Percentiles rank a stretch among this genome's conserved stretches.
Evolutionary conservation across 2,113 vertebrate species (phyloP).

Genomic region (Amblyornis subalaris): DNA sequence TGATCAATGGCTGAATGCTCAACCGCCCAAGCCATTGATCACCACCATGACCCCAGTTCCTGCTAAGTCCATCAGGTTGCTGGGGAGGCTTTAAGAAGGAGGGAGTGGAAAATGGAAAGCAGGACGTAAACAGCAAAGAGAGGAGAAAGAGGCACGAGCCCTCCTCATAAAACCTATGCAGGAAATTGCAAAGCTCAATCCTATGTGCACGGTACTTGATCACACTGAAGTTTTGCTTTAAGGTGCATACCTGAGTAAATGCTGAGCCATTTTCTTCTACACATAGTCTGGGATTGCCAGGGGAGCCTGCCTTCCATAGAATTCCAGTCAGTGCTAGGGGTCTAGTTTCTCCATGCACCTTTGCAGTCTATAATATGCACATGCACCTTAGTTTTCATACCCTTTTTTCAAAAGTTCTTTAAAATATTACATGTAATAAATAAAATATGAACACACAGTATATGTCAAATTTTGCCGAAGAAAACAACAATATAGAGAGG

Average conservation of each 20-base stretch:
- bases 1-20: constrained; percentile 25
- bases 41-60: constrained; percentile 31
- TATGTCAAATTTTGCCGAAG: background rate
- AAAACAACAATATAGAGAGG: background rate
- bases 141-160: background rate
- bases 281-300: background rate
- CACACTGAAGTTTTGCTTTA: constrained; percentile 4
- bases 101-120: background rate
- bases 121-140: background rate
- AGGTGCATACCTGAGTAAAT: constrained; percentile 2
- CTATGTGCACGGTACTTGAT: background rate
- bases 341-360: background rate
- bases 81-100: background rate
- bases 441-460: background rate
- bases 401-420: background rate
- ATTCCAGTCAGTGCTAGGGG: background rate
- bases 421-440: constrained; percentile 9
- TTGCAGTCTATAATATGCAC: background rate
- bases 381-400: background rate
- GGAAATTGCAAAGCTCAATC: constrained; percentile 33
- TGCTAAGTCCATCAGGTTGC: constrained; percentile 9
- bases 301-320: background rate
- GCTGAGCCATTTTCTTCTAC: background rate
- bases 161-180: background rate
- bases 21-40: constrained; percentile 27